phyloP scores from a whole-genome alignment of 2,888 invertebrate species.

The Lacanobia wlatinum region DNA sequence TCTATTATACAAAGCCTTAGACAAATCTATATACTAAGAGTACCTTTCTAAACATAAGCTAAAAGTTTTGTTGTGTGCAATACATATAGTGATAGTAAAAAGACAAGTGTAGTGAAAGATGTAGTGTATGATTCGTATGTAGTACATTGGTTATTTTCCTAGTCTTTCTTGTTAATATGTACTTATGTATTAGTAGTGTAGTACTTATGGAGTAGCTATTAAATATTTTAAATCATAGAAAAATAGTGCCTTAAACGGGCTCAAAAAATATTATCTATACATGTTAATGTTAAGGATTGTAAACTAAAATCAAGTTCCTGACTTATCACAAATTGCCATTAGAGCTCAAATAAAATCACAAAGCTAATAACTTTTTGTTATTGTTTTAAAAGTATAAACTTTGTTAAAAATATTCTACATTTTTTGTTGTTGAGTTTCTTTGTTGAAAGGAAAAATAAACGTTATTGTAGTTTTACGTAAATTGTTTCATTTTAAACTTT shows the following conservation, averaged over 20 bases:
- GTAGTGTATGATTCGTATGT: constrained; percentile 13
- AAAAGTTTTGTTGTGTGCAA: constrained; percentile 31
- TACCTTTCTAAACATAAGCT: constrained; percentile 21
- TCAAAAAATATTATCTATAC: constrained; percentile 15
- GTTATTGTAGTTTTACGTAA: constrained; percentile 40
- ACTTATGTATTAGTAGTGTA: constrained; percentile 58
- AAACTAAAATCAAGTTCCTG: constrained; percentile 45
- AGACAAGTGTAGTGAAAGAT: constrained; percentile 24
- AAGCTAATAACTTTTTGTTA: constrained; percentile 5
- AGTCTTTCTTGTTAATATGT: constrained; percentile 56
- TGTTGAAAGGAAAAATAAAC: constrained; percentile 51
- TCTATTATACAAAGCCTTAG: not conserved
- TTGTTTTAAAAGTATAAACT: constrained; percentile 25
- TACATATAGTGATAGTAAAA: constrained; percentile 10
- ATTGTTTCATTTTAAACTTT: constrained; percentile 46
- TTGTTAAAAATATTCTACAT: constrained; percentile 40
- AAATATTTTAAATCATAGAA: constrained; percentile 21
- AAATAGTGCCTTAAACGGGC: constrained; percentile 61
- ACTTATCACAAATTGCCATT: constrained; percentile 26
- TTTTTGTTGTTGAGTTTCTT: constrained; percentile 57
- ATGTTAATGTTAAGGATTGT: constrained; percentile 24
- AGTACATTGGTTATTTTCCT: constrained; percentile 26
- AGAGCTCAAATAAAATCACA: constrained; percentile 57
- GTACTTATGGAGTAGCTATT: constrained; percentile 58
- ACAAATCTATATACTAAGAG: constrained; percentile 6